Percentiles rank a stretch among this genome's conserved stretches.
phyloP scores from a whole-genome alignment of 2,888 invertebrate genomes.

The Cephus pygmeus region DNA sequence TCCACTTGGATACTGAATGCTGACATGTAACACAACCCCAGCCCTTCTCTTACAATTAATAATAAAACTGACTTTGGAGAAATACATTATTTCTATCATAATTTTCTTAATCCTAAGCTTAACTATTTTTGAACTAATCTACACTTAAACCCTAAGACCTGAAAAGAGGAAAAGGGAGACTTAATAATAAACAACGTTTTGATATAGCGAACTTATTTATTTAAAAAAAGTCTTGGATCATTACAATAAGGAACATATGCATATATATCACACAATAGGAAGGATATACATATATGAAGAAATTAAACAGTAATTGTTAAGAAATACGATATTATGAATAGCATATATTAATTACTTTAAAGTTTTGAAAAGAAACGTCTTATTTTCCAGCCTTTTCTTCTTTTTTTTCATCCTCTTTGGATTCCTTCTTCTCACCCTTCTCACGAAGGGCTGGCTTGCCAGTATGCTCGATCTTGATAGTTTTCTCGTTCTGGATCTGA shows the following conservation, averaged over 20 bases:
- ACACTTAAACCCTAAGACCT: not conserved
- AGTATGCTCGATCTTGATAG: slow-evolving; percentile 19
- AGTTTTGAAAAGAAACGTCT: not conserved
- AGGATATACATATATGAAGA: not conserved
- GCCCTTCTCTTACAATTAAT: too few relatives aligned
- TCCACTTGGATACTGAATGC: not conserved
- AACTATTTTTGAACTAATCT: not conserved
- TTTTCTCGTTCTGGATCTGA: slow-evolving; percentile 9
- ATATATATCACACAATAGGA: not conserved
- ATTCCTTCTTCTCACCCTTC: not conserved
- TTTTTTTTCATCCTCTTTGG: slow-evolving; percentile 2
- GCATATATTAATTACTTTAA: not conserved
- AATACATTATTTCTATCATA: too few relatives aligned
- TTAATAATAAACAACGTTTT: too few relatives aligned
- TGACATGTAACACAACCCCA: not conserved
- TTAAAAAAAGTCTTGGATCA: not conserved
- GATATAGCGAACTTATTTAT: not conserved
- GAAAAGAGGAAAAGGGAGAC: not conserved
- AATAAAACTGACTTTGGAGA: too few relatives aligned
- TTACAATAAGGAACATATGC: not conserved
- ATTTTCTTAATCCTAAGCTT: not conserved
- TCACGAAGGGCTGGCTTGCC: slow-evolving; percentile 17
- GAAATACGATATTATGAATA: not conserved
- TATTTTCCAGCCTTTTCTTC: not conserved
- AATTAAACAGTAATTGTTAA: not conserved